These are phyloP conservation scores for Nymphicus hollandicus DNA, from an alignment of 2,113 vertebrate species.

Conservation along the genomic window DNA sequence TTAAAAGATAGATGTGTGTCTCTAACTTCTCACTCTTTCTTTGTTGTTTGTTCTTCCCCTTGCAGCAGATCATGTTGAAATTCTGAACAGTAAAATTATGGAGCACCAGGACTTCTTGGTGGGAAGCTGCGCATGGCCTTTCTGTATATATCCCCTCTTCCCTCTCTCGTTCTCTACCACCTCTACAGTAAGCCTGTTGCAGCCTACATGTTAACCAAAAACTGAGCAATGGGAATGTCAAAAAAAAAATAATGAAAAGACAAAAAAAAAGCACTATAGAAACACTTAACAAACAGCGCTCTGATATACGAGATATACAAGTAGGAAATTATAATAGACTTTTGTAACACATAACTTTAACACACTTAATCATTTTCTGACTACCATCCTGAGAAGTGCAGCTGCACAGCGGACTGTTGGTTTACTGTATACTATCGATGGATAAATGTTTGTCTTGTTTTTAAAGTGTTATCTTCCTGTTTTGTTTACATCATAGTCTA, in stretches of 20 bases:
- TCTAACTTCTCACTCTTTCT: slow-evolving; percentile 2
- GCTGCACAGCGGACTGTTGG: slow-evolving; percentile 71
- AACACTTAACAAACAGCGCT: slow-evolving; percentile 69
- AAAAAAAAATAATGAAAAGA: slow-evolving; percentile 51
- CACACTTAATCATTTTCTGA: slow-evolving; percentile 75
- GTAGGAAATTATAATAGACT: slow-evolving; percentile 71
- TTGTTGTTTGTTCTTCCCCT: slow-evolving; percentile 10
- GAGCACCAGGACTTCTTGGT: slow-evolving; percentile 85
- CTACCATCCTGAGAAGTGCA: slow-evolving; percentile 69
- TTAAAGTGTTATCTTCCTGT: slow-evolving; percentile 83
- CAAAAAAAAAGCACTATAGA: slow-evolving; percentile 65
- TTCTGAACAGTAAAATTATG: slow-evolving; percentile 84
- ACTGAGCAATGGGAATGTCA: slow-evolving; percentile 76
- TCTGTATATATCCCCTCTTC: slow-evolving; percentile 73
- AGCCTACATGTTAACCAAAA: slow-evolving; percentile 87
- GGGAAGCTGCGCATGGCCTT: slow-evolving; percentile 86
- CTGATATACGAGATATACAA: slow-evolving; percentile 75
- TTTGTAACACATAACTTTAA: slow-evolving; percentile 78
- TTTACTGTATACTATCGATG: slow-evolving; percentile 79
- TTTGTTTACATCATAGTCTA: slow-evolving; percentile 84
- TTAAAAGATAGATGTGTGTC: background rate
- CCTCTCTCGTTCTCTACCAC: slow-evolving; percentile 81
- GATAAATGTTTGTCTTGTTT: slow-evolving; percentile 77
- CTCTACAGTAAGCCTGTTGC: slow-evolving; percentile 88
- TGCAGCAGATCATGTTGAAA: slow-evolving; percentile 86